Base-by-base conservation (phyloP, 2,113 vertebrate genomes). In the Poeciliopsis occidentalis region DNA sequence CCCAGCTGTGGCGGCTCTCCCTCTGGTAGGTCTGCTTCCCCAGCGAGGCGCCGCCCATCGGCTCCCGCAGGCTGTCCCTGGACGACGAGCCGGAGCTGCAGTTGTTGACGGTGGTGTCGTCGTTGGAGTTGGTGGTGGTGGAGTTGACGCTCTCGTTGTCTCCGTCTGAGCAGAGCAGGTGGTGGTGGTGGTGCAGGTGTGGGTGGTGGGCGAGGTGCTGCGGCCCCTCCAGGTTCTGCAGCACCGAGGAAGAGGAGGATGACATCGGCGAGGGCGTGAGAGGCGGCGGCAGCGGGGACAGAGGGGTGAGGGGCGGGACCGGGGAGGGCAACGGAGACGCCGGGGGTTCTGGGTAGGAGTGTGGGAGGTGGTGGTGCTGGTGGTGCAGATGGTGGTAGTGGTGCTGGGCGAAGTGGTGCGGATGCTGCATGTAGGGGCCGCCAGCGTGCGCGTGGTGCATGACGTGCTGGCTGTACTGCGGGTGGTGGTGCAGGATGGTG, bases 71-170 rank as follows among this genome's bases (percentile, higher is more conserved):
- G 89, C 96, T 97, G 91, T 97, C 96, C 0, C 95, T 93, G 0
- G 96, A 97, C 10, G 96, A 97, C 13, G 96, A 97, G 77, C 96
- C 96, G 0, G 96, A 96, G 94, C 96, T 97, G 95, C 96, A 97
- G 93, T 97, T 97, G 93, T 97, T 96, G 87, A 91, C 85, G 1
- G 91, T 92, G 0, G 91, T 90, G 95, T 97, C 93, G n/a, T 97
- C 96, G 5, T 97, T 97, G 90, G 96, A 97, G 91, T 97, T 97
- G 89, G 95, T 96, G 89, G 96, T 97, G 91, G 96, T 90, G 82
- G 91, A 97, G 89, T 96, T 96, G 15, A 97, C 94, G 67, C 96
- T 97, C 87, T 97, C 96, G 13, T 97, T 97, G 90, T 97, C 96
- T 0, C 96, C 96, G 12, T 97, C 96, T 0, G 96, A 97, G 91